A percentile compares a stretch with the other conserved stretches of the same genome.
Conservation (phyloP, 2,888 invertebrate species). For the Conomelus anceps region DNA sequence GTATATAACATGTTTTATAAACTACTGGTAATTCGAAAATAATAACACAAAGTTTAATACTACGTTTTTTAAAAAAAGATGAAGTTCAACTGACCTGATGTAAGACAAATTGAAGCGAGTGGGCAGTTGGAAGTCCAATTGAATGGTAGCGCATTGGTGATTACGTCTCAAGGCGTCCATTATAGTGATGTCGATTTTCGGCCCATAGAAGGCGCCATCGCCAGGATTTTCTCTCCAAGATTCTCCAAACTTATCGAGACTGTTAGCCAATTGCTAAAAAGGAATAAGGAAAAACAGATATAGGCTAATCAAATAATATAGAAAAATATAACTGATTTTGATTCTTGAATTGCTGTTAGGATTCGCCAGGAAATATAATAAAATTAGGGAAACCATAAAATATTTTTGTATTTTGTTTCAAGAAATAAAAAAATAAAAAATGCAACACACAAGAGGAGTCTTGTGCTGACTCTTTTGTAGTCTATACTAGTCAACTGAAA, state of each 20-base stretch:
- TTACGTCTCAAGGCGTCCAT: conserved; percentile 82
- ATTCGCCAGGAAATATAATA: not conserved
- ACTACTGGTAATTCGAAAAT: too few species aligned
- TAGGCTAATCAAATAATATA: not conserved
- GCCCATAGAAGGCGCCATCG: conserved; percentile 99
- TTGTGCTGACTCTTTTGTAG: too few species aligned
- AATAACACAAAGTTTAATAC: too few species aligned
- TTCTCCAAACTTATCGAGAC: conserved; percentile 75
- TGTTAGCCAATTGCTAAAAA: conserved; percentile 67
- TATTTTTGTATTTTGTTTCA: too few species aligned
- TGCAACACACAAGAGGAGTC: too few species aligned
- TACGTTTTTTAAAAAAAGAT: not conserved
- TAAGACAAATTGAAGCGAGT: conserved; percentile 79
- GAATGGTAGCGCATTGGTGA: conserved; percentile 96
- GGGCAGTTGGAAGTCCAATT: conserved; percentile 96
- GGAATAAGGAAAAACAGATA: not conserved
- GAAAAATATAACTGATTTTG: not conserved
- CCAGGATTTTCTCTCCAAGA: conserved; percentile 88
- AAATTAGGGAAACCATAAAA: too few species aligned
- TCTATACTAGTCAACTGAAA: too few species aligned
- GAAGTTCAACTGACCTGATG: conserved; percentile 53
- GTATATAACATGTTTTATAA: too few species aligned
- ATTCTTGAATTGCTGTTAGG: not conserved
- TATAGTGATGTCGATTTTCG: conserved; percentile 97
- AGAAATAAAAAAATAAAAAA: too few species aligned